These are phyloP conservation scores for Eurystomus glaucurus DNA, from an alignment of 2,797 vertebrate genomes.

Conservation along the genomic window DNA sequence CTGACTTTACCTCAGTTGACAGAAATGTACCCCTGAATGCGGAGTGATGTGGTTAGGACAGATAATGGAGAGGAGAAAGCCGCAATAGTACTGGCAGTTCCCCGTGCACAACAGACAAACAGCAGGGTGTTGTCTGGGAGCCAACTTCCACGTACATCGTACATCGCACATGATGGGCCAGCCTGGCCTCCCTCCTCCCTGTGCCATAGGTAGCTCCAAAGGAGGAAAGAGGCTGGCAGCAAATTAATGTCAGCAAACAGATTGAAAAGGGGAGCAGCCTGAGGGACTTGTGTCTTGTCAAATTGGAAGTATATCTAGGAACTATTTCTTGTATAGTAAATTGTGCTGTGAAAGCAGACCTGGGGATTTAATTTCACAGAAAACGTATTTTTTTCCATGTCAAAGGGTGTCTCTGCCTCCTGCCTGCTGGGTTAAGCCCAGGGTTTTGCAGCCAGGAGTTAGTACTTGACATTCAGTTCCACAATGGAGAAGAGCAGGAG, in stretches of 20 bases:
- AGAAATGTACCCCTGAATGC: not conserved
- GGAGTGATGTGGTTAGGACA: not conserved
- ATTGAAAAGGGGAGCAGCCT: not conserved
- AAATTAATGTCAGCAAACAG: not conserved
- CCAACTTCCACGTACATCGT: not conserved
- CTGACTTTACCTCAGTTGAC: accelerated
- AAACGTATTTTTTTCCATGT: not conserved
- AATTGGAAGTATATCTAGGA: not conserved
- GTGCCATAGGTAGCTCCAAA: not conserved
- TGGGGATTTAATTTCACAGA: not conserved
- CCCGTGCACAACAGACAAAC: not conserved
- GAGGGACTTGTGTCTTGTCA: not conserved
- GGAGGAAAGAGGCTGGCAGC: not conserved
- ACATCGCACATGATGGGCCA: accelerated
- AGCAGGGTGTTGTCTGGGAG: not conserved
- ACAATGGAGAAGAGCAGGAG: not conserved
- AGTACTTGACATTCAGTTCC: constrained; percentile 32
- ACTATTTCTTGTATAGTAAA: not conserved
- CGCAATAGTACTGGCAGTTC: constrained; percentile 40
- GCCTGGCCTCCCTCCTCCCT: not conserved
- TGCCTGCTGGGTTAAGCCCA: not conserved
- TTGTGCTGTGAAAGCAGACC: not conserved
- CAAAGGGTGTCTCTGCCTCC: not conserved
- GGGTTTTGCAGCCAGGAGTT: constrained; percentile 29
- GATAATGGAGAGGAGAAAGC: constrained; percentile 1